Conservation (phyloP, 2,113 vertebrate genomes). For the Pomatostomus ruficeps region DNA sequence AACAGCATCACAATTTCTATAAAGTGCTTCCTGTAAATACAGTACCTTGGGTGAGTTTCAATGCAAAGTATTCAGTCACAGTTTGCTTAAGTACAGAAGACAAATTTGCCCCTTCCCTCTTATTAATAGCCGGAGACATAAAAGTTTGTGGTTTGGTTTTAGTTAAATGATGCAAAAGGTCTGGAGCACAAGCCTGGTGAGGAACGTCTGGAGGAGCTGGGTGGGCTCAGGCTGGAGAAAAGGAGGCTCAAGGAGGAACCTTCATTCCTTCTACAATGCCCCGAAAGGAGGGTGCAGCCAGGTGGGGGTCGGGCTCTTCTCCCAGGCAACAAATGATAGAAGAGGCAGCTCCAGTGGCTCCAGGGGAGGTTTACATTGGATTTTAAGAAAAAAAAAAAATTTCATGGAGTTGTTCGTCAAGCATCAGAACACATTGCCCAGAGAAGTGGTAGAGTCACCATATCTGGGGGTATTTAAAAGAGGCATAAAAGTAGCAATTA, state of each 20-base stretch:
- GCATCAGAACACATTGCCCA: accelerated
- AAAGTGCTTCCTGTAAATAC: not conserved
- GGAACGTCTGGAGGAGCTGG: not conserved
- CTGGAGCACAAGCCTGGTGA: not conserved
- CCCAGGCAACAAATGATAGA: too few relatives aligned
- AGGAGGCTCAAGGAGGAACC: not conserved
- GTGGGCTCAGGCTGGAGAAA: not conserved
- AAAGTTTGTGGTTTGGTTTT: not conserved
- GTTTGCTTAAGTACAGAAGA: not conserved
- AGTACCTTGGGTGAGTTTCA: not conserved
- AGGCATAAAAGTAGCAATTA: accelerated
- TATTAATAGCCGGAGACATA: not conserved
- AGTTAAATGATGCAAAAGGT: not conserved
- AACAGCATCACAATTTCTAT: too few relatives aligned
- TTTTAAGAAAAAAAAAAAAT: not conserved
- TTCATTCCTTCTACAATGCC: not conserved
- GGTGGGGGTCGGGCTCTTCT: not conserved
- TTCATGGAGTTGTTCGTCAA: not conserved
- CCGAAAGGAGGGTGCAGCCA: too few relatives aligned
- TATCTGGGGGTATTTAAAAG: not conserved
- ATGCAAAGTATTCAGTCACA: not conserved
- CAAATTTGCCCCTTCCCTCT: not conserved
- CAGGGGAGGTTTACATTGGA: not conserved
- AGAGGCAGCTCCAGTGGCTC: not conserved
- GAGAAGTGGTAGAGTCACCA: not conserved